Base-by-base conservation (phyloP, 2,113 vertebrate genomes). In the Noturus placidus region DNA sequence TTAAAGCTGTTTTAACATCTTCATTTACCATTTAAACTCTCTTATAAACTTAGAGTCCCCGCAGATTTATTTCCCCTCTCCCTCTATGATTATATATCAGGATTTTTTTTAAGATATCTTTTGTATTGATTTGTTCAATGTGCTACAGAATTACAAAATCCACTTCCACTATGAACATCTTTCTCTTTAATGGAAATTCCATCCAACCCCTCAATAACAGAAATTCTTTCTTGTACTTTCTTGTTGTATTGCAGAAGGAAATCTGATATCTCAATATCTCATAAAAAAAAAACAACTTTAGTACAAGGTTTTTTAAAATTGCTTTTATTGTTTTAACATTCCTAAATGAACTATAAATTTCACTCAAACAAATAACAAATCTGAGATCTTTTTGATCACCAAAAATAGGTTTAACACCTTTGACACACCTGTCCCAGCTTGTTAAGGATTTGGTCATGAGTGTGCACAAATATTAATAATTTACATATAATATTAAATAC, bases 61-160 rank as follows among this genome's bases (percentile, higher is more conserved):
- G 3, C 46, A 52, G 50, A 54, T 30, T 54, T 6, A 25, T 13
- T 8, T 50, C 9, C 30, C 5, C 11, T 2, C 11, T 22, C 38
- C 50, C 22, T 50, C 25, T 76, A 50, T 50, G 42, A 76, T 76
- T 76, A 38, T 2, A 38, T 38, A 38, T 1, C 20, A 27, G 35
- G 5, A 2, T 19, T 72, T 19, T 38, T 72, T 35, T 22, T 52
- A 54, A 52, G 14, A 1, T 50, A 25, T 46, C 20, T 77, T 77
- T 57, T 57, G 17, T 80, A 80, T 80, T 80, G 77, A 80, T 80
- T 80, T 80, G 77, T 80, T 57, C 77, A 80, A 5, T 80, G 52
- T 80, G n/a, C n/a, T 80, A 52, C 33, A 57, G 77, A 80, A 80
- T 80, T 77, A 77, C 42, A 50, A 27, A 77, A 52, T 50, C 74